Evolutionary conservation across 2,113 vertebrate species (phyloP).

Genomic region (Marmota monax): DNA sequence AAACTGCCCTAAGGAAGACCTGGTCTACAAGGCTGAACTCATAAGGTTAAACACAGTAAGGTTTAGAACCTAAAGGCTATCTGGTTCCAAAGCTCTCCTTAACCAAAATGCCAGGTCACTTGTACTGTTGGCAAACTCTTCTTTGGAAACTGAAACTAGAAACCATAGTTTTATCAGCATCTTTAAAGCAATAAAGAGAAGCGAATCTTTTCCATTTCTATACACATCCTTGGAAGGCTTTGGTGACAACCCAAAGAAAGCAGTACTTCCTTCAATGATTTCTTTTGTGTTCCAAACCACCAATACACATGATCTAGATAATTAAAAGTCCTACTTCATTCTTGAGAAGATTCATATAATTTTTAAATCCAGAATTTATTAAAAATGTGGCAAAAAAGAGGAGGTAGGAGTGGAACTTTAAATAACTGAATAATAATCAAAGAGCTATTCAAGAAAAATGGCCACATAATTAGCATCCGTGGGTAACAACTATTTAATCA

Average conservation of each 20-base stretch:
- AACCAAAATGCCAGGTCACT: not conserved
- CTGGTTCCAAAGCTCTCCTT: not conserved
- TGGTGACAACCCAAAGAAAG: not conserved
- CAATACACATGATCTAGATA: not conserved
- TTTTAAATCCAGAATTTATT: conserved; percentile 10
- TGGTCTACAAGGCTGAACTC: not conserved
- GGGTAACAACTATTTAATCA: not conserved
- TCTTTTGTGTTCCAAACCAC: not conserved
- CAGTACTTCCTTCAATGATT: not conserved
- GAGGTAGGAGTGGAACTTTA: not conserved
- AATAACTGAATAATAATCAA: not conserved
- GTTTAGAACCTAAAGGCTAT: not conserved
- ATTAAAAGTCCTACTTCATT: not conserved
- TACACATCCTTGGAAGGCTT: not conserved
- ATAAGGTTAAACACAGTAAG: not conserved
- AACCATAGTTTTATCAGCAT: not conserved
- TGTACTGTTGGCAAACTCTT: not conserved
- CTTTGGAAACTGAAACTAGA: not conserved
- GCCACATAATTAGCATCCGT: not conserved
- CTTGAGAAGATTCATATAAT: not conserved
- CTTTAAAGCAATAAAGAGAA: not conserved
- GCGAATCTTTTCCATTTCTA: not conserved
- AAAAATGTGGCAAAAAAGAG: conserved; percentile 12
- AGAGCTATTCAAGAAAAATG: not conserved
- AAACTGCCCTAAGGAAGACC: not conserved